Conservation (phyloP, 2,797 vertebrate species). For the Enteromius treurensis region DNA sequence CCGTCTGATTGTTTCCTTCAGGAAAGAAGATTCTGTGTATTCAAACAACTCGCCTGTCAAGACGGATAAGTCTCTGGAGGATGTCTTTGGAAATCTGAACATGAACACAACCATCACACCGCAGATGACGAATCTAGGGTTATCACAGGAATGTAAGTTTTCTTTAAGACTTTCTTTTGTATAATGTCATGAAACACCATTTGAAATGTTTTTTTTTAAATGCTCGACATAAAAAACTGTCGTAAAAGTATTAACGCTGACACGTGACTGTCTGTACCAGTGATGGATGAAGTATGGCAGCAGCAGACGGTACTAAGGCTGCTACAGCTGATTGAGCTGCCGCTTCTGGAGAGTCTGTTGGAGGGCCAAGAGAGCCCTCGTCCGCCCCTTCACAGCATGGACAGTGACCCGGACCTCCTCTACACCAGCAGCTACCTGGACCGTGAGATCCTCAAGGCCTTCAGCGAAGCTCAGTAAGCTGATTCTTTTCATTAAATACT, state of each 20-base stretch:
- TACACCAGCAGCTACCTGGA: conserved; percentile 90
- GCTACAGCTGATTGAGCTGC: conserved; percentile 93
- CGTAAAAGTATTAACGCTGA: not conserved
- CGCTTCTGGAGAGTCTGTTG: conserved; percentile 88
- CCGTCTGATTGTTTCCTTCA: conserved; percentile 63
- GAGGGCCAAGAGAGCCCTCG: conserved; percentile 73
- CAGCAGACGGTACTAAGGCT: conserved; percentile 92
- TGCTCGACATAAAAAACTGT: not conserved
- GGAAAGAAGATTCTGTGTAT: conserved; percentile 75
- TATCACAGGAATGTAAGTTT: conserved; percentile 83
- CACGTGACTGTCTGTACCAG: conserved; percentile 68
- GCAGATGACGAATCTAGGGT: conserved; percentile 79
- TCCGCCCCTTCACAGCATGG: conserved; percentile 71
- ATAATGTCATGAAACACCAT: not conserved
- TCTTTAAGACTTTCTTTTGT: not conserved
- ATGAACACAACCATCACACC: conserved; percentile 81
- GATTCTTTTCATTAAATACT: not conserved
- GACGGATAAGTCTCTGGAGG: conserved; percentile 84
- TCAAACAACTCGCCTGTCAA: conserved; percentile 77
- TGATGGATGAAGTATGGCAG: conserved; percentile 92
- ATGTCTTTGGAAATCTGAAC: conserved; percentile 88
- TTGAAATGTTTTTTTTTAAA: not conserved
- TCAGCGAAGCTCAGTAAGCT: conserved; percentile 93
- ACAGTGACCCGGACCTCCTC: conserved; percentile 79
- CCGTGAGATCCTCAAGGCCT: conserved; percentile 94